Base-by-base conservation (phyloP, 2,113 vertebrate species). In the Myiozetetes cayanensis region DNA sequence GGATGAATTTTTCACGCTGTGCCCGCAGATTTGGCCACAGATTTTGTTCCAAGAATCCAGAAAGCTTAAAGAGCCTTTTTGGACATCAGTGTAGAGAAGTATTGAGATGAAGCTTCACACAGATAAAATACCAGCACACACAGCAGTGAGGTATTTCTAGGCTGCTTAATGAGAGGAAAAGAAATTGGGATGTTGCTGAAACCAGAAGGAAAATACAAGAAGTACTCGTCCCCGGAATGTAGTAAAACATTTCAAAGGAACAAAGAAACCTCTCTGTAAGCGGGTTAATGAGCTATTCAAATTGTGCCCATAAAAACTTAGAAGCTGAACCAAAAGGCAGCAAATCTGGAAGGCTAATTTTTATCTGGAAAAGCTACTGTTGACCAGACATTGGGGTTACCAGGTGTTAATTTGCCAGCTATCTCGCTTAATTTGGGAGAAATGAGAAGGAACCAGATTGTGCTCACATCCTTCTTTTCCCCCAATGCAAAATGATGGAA, bases 391-490 rank as follows among this genome's bases (percentile, higher is more conserved):
- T 83, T 87, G 66, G 46, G 82, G 92, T 91, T 90, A 72, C 67
- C 78, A 90, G 81, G 53, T 96, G 85, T 91, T 94, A 91, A 79
- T 91, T 94, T 91, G 35, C 17, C 65, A 62, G 49, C 37, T 72
- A 46, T 44, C 35, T 93, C 31, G 23, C 66, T 79, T 82, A 72
- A 46, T 93, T 74, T 73, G 35, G 53, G 58, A 85, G 58, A 87
- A 87, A 59, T 71, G 53, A 87, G 58, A 33, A 86, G 44, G 76
- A 31, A 18, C 24, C 61, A 50, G 49, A 18, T 68, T 87, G 81
- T 85, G 27, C 56, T 93, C n/a, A 35, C 20, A 17, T 56, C 19
- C 9, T 59, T 59, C 35, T 59, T 37, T 17, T 6, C n/a, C n/a
- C 58, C 24, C n/a, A 62, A 35, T 39, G 18, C 7, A 7, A 41